A percentile compares a stretch with the other conserved stretches of the same genome.
phyloP scores from a whole-genome alignment of 2,888 invertebrate species.

The Dasysyrphus albostriatus region DNA sequence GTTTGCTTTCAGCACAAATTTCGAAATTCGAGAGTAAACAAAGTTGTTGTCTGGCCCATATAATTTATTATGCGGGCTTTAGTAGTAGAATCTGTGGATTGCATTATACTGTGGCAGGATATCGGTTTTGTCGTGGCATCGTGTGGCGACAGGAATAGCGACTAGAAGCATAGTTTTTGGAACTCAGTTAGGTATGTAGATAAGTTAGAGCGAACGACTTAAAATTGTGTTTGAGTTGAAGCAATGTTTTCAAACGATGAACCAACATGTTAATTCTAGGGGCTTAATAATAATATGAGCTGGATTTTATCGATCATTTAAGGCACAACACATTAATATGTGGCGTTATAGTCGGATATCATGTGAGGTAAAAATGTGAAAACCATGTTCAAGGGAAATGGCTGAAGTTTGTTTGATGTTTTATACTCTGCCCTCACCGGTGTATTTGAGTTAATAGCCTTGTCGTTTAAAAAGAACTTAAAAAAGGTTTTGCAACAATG shows the following conservation, averaged over 20 bases:
- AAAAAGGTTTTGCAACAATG: too few relatives aligned
- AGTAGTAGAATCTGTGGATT: conserved; percentile 56
- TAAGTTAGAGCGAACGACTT: conserved; percentile 17
- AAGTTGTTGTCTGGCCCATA: conserved; percentile 64
- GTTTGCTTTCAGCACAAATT: conserved; percentile 71
- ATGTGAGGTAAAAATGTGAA: conserved; percentile 55
- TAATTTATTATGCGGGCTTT: conserved; percentile 61
- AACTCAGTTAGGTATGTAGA: conserved; percentile 10
- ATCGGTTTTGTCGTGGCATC: conserved; percentile 46
- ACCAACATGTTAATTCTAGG: conserved; percentile 58
- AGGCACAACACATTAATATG: conserved; percentile 1
- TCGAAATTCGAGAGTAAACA: conserved; percentile 69
- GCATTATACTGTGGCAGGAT: conserved; percentile 64
- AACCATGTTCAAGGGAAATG: conserved; percentile 51
- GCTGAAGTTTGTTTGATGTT: conserved; percentile 23
- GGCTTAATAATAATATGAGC: conserved; percentile 41
- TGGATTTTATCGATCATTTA: conserved; percentile 49
- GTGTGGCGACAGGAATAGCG: not conserved
- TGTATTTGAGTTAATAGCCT: not conserved
- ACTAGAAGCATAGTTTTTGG: not conserved
- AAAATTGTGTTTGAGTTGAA: conserved; percentile 32
- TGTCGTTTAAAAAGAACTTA: too few relatives aligned
- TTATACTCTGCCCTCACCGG: not conserved
- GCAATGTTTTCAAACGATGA: conserved; percentile 13
- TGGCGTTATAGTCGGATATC: conserved; percentile 36